Evolutionary conservation across 1,140 invertebrate genomes (phyloP).

Genomic region (Rhyzopertha dominica): DNA sequence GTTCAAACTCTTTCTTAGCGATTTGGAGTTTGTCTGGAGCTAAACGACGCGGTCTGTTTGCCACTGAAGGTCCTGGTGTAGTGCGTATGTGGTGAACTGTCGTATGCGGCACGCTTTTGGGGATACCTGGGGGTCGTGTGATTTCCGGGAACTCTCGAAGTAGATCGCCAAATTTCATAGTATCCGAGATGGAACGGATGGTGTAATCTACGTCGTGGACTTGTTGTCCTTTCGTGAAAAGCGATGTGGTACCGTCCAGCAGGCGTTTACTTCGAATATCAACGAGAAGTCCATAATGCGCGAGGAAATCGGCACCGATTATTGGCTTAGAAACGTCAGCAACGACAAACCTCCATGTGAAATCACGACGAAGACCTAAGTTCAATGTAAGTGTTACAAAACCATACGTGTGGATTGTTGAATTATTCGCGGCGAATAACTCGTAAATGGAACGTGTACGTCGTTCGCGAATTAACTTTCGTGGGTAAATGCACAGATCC

Average conservation of each 20-base stretch:
- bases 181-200: too few relatives aligned
- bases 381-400: constrained; percentile 27
- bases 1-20: constrained; percentile 32
- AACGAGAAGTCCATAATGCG: too few relatives aligned
- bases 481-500: constrained; percentile 31
- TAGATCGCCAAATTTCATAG: too few relatives aligned
- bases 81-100: constrained; percentile 23
- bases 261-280: too few relatives aligned
- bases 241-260: too few relatives aligned
- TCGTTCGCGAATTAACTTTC: constrained; percentile 4
- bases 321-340: constrained; percentile 43
- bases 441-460: too few relatives aligned
- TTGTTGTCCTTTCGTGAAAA: too few relatives aligned
- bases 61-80: constrained; percentile 34
- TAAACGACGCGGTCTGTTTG: constrained; percentile 30
- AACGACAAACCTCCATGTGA: constrained; percentile 44
- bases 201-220: too few relatives aligned
- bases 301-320: constrained; percentile 47
- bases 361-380: constrained; percentile 37
- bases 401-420: constrained; percentile 43
- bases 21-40: constrained; percentile 28
- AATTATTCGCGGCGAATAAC: too few relatives aligned
- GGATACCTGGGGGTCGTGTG: constrained; percentile 24
- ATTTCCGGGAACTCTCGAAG: constrained; percentile 29
- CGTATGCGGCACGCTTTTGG: constrained; percentile 1